Conservation (phyloP, 2,888 invertebrate species). For the Daptonema setosum region DNA sequence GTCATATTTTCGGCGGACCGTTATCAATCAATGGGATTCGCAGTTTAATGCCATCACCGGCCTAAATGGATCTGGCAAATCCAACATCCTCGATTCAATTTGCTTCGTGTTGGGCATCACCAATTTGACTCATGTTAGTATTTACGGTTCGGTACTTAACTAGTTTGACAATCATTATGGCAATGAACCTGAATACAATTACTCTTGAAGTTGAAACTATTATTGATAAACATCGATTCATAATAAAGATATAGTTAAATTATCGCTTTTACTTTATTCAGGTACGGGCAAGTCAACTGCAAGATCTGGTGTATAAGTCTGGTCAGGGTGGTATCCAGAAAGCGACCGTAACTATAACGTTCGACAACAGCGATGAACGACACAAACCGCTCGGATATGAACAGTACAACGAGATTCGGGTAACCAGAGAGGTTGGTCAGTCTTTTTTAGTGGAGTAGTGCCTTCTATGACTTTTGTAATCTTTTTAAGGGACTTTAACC, state of each 20-base stretch:
- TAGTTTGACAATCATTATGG: no score
- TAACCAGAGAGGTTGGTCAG: slow-evolving; percentile 55
- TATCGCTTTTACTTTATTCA: not conserved
- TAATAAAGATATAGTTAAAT: no score
- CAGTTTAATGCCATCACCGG: slow-evolving; percentile 91
- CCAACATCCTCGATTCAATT: slow-evolving; percentile 66
- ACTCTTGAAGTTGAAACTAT: no score
- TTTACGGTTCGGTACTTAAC: no score
- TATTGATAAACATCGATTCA: no score
- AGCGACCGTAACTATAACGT: slow-evolving; percentile 79
- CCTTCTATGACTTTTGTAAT: not conserved
- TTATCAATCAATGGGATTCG: slow-evolving; percentile 70
- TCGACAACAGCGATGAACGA: slow-evolving; percentile 60
- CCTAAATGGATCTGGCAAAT: slow-evolving; percentile 13
- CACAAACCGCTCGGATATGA: slow-evolving; percentile 71
- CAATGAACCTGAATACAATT: no score
- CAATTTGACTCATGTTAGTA: slow-evolving; percentile 61
- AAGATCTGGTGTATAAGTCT: slow-evolving; percentile 88
- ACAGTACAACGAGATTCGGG: slow-evolving; percentile 64
- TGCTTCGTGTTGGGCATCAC: slow-evolving; percentile 90
- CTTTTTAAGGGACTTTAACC: not conserved
- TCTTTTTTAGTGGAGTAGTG: not conserved
- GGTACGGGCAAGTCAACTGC: slow-evolving; percentile 41
- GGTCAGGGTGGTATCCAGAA: slow-evolving; percentile 87
- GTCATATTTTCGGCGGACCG: slow-evolving; percentile 77